These are phyloP conservation scores for Lasiommata megera DNA, from an alignment of 2,888 invertebrate species.

Conservation along the genomic window DNA sequence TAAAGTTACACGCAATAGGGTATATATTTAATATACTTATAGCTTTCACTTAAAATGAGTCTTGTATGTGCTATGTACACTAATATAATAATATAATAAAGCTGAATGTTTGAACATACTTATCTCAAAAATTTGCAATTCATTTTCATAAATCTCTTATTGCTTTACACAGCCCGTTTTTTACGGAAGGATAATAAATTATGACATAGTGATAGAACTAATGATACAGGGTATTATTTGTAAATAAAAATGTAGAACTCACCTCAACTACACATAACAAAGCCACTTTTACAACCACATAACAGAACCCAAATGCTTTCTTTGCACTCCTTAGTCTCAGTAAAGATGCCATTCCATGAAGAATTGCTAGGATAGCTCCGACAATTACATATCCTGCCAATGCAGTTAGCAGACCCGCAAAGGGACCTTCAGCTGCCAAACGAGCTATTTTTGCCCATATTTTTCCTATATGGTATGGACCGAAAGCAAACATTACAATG, in stretches of 20 bases:
- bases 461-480: constrained; percentile 97
- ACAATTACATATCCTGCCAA: constrained; percentile 96
- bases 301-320: constrained; percentile 94
- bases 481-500: constrained; percentile 97
- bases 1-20: no score
- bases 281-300: constrained; percentile 95
- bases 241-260: constrained; percentile 35
- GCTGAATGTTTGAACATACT: no score
- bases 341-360: constrained; percentile 92
- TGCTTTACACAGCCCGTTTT: no score
- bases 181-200: no score
- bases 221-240: no score
- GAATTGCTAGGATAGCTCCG: constrained; percentile 89
- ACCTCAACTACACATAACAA: constrained; percentile 97
- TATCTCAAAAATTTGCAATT: no score
- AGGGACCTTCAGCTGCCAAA: constrained; percentile 85
- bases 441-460: constrained; percentile 86
- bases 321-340: constrained; percentile 90
- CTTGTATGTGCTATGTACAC: no score
- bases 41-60: no score
- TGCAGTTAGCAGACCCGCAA: constrained; percentile 96
- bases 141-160: no score
- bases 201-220: no score
- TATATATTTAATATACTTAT: no score
- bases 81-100: no score